These are phyloP conservation scores for Bradypus variegatus DNA, from an alignment of 2,797 vertebrate species.

Conservation along the genomic window DNA sequence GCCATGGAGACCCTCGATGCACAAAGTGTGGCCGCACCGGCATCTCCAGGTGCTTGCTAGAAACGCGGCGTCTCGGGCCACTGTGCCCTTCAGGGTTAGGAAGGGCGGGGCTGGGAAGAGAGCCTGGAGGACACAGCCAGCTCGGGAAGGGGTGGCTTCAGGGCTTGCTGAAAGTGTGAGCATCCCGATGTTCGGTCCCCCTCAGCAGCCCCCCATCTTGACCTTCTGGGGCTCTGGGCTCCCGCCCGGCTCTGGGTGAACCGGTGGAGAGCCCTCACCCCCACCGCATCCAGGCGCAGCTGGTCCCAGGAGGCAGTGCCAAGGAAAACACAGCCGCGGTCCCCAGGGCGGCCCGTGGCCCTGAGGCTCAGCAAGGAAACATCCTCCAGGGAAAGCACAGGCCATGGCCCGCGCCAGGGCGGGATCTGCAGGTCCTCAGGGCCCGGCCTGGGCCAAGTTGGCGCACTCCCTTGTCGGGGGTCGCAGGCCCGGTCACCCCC, in stretches of 20 bases:
- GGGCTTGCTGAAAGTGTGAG: no score
- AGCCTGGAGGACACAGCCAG: neutral
- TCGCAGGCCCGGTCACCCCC: no score
- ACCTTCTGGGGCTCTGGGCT: neutral
- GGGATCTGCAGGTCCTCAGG: rapidly evolving
- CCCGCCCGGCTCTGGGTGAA: rapidly evolving
- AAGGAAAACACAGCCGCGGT: neutral
- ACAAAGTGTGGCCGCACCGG: neutral
- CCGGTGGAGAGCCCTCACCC: rapidly evolving
- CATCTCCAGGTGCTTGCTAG: neutral
- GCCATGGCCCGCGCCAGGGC: neutral
- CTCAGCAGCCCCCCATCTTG: neutral
- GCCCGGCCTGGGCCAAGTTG: no score
- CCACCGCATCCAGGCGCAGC: no score
- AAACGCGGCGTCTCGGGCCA: neutral
- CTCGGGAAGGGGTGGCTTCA: neutral
- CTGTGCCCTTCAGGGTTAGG: neutral
- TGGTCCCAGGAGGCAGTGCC: neutral
- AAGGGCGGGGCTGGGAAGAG: neutral
- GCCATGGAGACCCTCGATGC: rapidly evolving
- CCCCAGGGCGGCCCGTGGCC: neutral
- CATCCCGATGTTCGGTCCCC: no score
- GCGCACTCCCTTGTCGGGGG: no score
- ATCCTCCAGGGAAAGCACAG: neutral
- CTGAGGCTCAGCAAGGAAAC: neutral